Conservation (phyloP, 2,113 vertebrate species). For the Clinocottus analis region DNA sequence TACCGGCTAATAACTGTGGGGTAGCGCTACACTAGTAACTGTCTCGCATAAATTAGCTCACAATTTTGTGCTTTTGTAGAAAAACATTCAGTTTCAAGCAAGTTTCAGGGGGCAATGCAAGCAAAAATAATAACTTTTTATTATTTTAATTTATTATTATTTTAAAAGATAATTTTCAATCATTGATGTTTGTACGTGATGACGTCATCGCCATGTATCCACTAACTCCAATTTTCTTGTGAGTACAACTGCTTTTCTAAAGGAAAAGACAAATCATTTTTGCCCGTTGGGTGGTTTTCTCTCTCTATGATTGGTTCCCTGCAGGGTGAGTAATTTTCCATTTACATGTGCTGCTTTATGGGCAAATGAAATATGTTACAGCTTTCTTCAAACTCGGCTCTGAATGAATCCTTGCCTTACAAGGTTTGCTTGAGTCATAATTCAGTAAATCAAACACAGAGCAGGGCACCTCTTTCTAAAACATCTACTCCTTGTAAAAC, state of each 20-base stretch:
- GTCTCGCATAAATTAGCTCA: not conserved
- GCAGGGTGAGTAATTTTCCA: constrained; percentile 13
- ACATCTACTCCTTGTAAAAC: constrained; percentile 11
- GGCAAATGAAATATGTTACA: constrained; percentile 10
- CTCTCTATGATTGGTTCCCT: not conserved
- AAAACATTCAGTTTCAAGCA: not conserved
- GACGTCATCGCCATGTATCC: not conserved
- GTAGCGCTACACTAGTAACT: not conserved
- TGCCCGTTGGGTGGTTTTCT: not conserved
- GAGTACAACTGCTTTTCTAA: not conserved
- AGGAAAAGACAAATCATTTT: not conserved
- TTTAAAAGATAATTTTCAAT: not conserved
- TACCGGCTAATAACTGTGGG: not conserved
- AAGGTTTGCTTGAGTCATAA: constrained; percentile 10
- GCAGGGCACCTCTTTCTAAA: constrained; percentile 6
- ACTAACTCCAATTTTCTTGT: not conserved
- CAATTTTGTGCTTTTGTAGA: not conserved
- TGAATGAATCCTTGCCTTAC: constrained; percentile 25
- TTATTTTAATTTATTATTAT: not conserved
- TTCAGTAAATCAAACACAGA: constrained; percentile 20
- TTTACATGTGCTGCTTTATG: constrained; percentile 14
- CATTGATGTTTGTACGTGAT: not conserved
- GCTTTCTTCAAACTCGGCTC: not conserved
- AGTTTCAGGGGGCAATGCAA: not conserved
- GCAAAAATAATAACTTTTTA: not conserved